Conservation (phyloP, 2,797 vertebrate genomes). For the Melopsittacus undulatus region DNA sequence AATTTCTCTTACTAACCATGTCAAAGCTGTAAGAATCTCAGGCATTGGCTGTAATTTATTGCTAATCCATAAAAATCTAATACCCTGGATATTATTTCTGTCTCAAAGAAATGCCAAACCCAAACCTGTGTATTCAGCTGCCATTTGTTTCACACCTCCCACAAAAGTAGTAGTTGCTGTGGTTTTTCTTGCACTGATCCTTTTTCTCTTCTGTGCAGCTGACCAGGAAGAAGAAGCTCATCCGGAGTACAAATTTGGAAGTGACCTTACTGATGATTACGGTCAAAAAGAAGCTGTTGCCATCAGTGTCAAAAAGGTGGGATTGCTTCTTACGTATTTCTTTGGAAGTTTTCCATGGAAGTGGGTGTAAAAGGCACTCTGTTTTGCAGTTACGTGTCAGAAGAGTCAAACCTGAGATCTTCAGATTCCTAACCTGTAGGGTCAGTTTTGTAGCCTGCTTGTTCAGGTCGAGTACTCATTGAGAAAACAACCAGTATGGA, state of each 20-base stretch:
- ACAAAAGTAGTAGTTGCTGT: background rate
- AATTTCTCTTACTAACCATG: background rate
- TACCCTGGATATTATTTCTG: background rate
- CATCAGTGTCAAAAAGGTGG: slow-evolving; percentile 91
- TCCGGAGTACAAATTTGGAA: slow-evolving; percentile 87
- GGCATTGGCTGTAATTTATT: background rate
- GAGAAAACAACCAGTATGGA: background rate
- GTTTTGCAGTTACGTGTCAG: background rate
- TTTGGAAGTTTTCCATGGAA: background rate
- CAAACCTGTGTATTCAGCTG: background rate
- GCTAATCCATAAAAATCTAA: background rate
- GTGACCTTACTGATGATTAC: slow-evolving; percentile 85
- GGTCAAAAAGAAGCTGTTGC: slow-evolving; percentile 86
- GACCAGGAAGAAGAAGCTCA: slow-evolving; percentile 92
- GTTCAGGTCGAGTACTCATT: background rate
- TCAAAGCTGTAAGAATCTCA: background rate
- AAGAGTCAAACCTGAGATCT: background rate
- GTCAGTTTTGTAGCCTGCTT: background rate
- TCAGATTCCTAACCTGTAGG: background rate
- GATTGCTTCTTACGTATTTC: background rate
- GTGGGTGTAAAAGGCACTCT: background rate
- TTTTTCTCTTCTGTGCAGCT: slow-evolving; percentile 61
- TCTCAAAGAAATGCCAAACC: background rate
- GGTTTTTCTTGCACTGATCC: background rate
- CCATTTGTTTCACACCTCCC: background rate